Evolutionary conservation across 2,113 vertebrate species (phyloP).

Genomic region (Capra hircus): DNA sequence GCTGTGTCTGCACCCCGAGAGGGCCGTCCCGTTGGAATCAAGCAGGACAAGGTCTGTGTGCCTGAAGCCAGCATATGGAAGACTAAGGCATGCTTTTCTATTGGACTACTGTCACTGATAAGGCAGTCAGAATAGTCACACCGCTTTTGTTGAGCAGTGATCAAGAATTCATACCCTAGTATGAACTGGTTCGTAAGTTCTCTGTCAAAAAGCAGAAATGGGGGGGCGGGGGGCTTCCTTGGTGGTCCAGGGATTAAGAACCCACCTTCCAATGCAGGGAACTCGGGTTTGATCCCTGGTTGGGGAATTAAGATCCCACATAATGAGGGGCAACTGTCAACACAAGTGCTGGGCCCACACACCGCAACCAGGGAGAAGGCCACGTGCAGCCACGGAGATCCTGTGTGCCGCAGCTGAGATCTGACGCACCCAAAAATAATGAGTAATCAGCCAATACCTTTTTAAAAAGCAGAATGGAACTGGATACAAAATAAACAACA

Average conservation of each 20-base stretch:
- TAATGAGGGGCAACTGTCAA: background rate
- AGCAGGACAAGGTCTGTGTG: background rate
- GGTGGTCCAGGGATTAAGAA: background rate
- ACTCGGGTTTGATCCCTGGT: background rate
- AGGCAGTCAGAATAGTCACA: background rate
- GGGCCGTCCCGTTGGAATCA: no score
- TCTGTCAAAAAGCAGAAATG: background rate
- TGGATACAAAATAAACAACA: background rate
- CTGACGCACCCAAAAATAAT: background rate
- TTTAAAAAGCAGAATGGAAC: background rate
- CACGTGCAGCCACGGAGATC: rapidly evolving
- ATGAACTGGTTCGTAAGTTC: background rate
- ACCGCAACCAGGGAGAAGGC: background rate
- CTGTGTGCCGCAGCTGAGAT: background rate
- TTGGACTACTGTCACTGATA: background rate
- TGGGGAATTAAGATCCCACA: background rate
- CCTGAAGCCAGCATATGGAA: background rate
- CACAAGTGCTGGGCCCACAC: background rate
- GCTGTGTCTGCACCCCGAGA: rapidly evolving
- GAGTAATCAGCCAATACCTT: background rate
- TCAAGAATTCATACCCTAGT: background rate
- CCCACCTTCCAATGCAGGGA: background rate
- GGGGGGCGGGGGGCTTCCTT: background rate
- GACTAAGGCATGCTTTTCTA: background rate
- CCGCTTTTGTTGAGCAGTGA: background rate